Evolutionary conservation across 2,888 invertebrate genomes (phyloP), one percentile per base, ranked within the genome.

Genomic region (Microplitis deprimator): DNA sequence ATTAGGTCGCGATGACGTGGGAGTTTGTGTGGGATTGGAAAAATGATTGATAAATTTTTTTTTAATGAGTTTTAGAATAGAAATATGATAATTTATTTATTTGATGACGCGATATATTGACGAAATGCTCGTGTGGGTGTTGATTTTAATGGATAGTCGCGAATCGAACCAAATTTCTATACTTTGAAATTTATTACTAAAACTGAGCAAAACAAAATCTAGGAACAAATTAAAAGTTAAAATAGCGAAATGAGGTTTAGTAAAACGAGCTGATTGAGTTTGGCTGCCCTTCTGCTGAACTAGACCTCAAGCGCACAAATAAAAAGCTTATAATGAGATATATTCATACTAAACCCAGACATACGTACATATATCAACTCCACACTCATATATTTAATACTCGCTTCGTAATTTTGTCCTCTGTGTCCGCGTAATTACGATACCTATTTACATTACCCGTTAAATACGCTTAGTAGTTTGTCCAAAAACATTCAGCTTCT

Each of bases 241-340:
- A 29, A 29, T 20, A 10, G 50, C 10, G 13, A 50, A 50, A 50
- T 84, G 81, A 83, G 85, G 83, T 84, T 82, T 77, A 13, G 50
- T 50, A 77, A 83, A 85, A 85, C 79, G 81, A 80, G 82, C 79
- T 82, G 83, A 83, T 83, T 81, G 82, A 83, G 81, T 85, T 85
- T 82, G 79, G 29, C 20, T 20, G 29, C 29, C 29, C 29, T 29
- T 3, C 4, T 29, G 29, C 29, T 29, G 3, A 29, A 29, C 80
- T 77, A 75, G 81, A 79, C 39, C 68, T 60, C 40, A 6, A 38
- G 29, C 50, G 65, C 8, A 13, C 41, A 41, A 17, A 50, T 50
- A 13, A 50, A 50, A 50, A 13, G 13, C 50, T 50, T 50, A 50
- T 50, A 50, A 50, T 13, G 50, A 50, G 50, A 50, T 50, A 13